Evolutionary conservation across 2,113 vertebrate genomes (phyloP).

Genomic region (pig (Sus scrofa)): DNA sequence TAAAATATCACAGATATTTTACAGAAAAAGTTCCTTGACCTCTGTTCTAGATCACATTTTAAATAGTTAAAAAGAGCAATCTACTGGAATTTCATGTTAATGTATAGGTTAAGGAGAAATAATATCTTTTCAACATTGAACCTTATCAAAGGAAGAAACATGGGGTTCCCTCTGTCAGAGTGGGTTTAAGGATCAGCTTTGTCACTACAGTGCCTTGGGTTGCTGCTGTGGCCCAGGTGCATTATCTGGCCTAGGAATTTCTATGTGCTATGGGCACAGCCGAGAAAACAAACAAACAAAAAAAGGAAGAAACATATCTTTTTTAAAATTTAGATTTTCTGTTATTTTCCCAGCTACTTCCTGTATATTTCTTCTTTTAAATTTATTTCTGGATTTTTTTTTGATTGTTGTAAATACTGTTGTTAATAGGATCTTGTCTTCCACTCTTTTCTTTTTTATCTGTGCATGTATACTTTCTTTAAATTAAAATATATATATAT

Average conservation of each 20-base stretch:
- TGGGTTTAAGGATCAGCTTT: too few relatives aligned
- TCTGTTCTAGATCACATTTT: neutral
- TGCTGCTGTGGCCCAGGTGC: too few relatives aligned
- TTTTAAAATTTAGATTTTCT: neutral
- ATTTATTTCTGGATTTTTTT: slow-evolving; percentile 35
- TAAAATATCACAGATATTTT: neutral
- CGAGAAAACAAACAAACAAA: too few relatives aligned
- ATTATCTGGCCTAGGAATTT: too few relatives aligned
- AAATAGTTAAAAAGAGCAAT: slow-evolving; percentile 5
- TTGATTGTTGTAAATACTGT: neutral
- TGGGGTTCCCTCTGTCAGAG: too few relatives aligned
- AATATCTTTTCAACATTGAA: neutral
- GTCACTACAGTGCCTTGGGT: too few relatives aligned
- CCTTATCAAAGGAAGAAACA: neutral
- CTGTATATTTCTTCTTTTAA: neutral
- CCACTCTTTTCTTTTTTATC: neutral
- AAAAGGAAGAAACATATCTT: neutral
- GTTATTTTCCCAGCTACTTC: neutral
- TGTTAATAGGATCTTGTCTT: neutral
- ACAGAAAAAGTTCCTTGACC: neutral
- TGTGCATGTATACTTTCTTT: neutral
- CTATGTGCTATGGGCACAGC: too few relatives aligned
- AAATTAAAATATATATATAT: neutral
- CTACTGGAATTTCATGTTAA: neutral
- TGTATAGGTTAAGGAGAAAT: slow-evolving; percentile 8